Conservation (phyloP, 2,888 invertebrate species). For the Sarcophaga subvicina region DNA sequence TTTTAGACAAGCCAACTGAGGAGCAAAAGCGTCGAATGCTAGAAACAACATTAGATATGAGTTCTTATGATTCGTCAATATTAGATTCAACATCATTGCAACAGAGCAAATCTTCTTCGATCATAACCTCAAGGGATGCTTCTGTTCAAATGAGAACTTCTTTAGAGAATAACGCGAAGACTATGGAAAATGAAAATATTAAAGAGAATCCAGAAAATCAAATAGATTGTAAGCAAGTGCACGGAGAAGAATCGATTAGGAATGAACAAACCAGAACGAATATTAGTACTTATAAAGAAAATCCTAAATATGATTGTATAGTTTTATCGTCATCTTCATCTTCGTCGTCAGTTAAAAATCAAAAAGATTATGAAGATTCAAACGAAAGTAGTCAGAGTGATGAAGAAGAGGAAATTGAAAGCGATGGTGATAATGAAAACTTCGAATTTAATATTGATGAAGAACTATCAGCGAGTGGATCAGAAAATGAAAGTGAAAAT, state of each 20-base stretch:
- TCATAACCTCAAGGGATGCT: conserved; percentile 24
- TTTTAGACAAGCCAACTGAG: conserved; percentile 42
- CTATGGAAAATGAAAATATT: not conserved
- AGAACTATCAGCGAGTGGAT: conserved; percentile 32
- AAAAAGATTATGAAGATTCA: conserved; percentile 13
- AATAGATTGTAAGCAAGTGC: not conserved
- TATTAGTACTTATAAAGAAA: conserved; percentile 8
- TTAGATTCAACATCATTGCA: conserved; percentile 61
- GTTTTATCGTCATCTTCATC: conserved; percentile 60
- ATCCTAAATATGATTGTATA: conserved; percentile 49
- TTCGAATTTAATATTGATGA: conserved; percentile 49
- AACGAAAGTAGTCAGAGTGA: conserved; percentile 30
- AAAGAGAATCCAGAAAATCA: not conserved
- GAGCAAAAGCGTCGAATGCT: conserved; percentile 67
- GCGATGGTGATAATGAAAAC: conserved; percentile 55
- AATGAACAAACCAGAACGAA: not conserved
- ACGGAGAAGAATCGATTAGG: not conserved
- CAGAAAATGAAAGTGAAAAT: conserved; percentile 15
- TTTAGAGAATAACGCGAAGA: not conserved
- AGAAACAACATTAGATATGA: conserved; percentile 79
- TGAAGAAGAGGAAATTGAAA: conserved; percentile 31
- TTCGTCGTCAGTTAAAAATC: conserved; percentile 7
- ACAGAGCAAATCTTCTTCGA: conserved; percentile 48
- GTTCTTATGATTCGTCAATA: conserved; percentile 75
- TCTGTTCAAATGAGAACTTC: not conserved